A percentile compares a stretch with the other conserved stretches of the same genome.
Conservation (phyloP, 2,113 vertebrate genomes). For the Heteronetta atricapilla region DNA sequence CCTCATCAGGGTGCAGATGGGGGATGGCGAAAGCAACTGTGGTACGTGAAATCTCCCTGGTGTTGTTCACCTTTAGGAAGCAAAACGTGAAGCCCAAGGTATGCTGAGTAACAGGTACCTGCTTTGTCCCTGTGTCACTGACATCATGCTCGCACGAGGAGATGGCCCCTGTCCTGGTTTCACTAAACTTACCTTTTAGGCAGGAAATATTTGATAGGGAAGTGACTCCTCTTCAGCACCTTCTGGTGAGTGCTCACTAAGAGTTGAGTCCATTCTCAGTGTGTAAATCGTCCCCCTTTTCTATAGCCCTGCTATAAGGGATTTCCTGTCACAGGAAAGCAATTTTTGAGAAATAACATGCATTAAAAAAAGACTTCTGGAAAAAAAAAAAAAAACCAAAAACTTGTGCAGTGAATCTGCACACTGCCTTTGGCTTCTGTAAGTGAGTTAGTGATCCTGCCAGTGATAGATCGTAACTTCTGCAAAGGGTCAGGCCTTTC, state of each 20-base stretch:
- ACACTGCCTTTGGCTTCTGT: background rate
- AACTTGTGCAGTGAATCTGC: accelerated
- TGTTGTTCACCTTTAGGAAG: background rate
- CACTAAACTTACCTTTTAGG: background rate
- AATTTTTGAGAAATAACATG: background rate
- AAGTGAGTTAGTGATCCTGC: background rate
- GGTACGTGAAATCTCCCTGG: conserved; percentile 71
- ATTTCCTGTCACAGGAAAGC: background rate
- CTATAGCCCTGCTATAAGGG: background rate
- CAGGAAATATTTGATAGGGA: background rate
- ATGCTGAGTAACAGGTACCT: background rate
- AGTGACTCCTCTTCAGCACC: background rate
- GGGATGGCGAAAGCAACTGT: conserved; percentile 93
- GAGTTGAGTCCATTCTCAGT: background rate
- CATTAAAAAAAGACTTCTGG: background rate
- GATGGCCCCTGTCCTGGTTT: background rate
- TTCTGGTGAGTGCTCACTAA: background rate
- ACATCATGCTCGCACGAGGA: accelerated
- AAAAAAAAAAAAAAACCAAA: too few relatives aligned
- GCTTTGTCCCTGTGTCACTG: background rate
- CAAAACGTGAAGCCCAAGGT: background rate
- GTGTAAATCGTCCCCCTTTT: background rate
- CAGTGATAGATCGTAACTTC: background rate
- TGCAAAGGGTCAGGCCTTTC: background rate
- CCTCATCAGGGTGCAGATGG: conserved; percentile 88